Evolutionary conservation across 2,888 invertebrate genomes (phyloP), one percentile per base, ranked within the genome.

Genomic region (Cactoblastis cactorum): DNA sequence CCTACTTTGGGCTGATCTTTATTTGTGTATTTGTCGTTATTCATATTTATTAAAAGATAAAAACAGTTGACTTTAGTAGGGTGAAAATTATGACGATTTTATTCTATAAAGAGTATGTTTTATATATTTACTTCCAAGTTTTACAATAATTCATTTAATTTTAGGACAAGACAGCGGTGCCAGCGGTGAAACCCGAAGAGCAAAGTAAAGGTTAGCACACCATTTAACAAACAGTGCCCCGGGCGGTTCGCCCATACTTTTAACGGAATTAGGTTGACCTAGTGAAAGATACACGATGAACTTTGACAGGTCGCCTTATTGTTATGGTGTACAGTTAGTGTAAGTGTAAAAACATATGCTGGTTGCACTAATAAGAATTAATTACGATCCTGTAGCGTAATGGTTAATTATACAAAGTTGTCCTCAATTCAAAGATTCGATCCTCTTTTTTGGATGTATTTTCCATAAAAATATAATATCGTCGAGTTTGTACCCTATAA

Each of bases 191-290:
- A 63, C 66, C 76, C 58, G 83, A 83, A 53, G 86, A 87, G 67
- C 79, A 77, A 65, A 76, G 84, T 82, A 89, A 89, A 89, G 88
- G 88, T 88, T 69, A 71, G 71, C 56, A 18, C 28, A 52, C 51
- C 52, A 53, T 57, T 53, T 51, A 51, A 56, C 61, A 70, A 74
- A 77, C 68, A 75, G 72, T 67, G 57, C 61, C 52, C 53, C 51
- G 52, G 53, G 56, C 59, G 53, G 58, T 61, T 56, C 56, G 52
- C 54, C 32, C 49, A 37, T 38, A 34, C 55, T 58, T 50, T 54
- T 57, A 58, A 60, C 53, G 53, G 58, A 62, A 65, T 64, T 63
- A 56, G 55, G 56, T 49, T 56, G 56, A 53, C 55, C 52, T 39
- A 62, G 67, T 62, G 67, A 71, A 67, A 69, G 63, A 58, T 59